Conservation (phyloP, 2,888 invertebrate genomes). For the Torymus auratus region DNA sequence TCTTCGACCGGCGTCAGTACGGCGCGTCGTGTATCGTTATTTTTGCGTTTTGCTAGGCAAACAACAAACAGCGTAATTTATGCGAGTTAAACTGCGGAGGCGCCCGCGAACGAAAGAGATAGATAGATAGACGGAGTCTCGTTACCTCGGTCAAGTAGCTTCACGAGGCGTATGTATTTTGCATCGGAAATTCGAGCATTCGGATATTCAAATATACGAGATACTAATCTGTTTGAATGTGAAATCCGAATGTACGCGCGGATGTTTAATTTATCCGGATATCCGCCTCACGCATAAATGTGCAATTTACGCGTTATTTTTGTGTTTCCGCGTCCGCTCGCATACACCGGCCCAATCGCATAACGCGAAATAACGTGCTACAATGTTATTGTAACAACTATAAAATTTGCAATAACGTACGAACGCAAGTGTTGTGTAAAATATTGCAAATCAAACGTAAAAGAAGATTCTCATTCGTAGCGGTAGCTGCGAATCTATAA, state of each 20-base stretch:
- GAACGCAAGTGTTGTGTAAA: too few relatives aligned
- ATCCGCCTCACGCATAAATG: conserved; percentile 13
- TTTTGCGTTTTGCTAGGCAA: conserved; percentile 6
- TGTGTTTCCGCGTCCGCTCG: too few relatives aligned
- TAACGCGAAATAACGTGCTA: too few relatives aligned
- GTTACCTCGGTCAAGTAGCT: conserved; percentile 41
- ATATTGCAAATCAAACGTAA: too few relatives aligned
- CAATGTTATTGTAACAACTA: too few relatives aligned
- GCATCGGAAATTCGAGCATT: conserved; percentile 28
- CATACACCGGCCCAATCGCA: too few relatives aligned
- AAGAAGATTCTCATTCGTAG: too few relatives aligned
- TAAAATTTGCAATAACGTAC: too few relatives aligned
- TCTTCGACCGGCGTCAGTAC: neutral
- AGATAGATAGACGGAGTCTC: neutral
- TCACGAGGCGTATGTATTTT: conserved; percentile 27
- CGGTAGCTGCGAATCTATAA: too few relatives aligned
- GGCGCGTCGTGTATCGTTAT: neutral
- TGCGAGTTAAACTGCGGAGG: neutral
- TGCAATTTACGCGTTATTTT: neutral
- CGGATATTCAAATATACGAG: conserved; percentile 26
- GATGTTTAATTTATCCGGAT: conserved; percentile 45
- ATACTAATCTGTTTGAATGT: conserved; percentile 41
- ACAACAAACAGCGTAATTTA: neutral
- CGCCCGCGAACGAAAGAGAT: neutral
- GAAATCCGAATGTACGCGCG: conserved; percentile 34